Evolutionary conservation across 2,113 vertebrate species (phyloP).

Genomic region (Columbina picui): DNA sequence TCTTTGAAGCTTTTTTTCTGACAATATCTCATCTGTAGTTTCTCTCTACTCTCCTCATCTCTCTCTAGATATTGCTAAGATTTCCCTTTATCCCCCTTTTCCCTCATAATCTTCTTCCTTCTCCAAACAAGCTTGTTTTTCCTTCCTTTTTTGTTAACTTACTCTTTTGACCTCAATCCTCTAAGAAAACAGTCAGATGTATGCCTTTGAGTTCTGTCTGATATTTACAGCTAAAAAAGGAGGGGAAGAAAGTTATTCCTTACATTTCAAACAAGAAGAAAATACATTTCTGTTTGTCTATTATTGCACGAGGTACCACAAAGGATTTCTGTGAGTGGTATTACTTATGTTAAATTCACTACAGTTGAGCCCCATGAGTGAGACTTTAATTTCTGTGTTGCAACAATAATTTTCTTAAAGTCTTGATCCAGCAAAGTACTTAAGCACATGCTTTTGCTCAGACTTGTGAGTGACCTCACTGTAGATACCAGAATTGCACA

Average conservation of each 20-base stretch:
- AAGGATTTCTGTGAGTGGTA: background rate
- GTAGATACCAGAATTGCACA: background rate
- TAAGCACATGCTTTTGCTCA: constrained; percentile 5
- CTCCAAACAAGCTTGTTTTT: background rate
- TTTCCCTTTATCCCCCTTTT: background rate
- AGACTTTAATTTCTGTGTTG: background rate
- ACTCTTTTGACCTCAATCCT: background rate
- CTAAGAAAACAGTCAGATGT: background rate
- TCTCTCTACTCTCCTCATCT: background rate
- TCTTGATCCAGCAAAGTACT: background rate
- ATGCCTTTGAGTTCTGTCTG: background rate
- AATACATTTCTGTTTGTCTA: background rate
- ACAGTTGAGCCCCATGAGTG: background rate
- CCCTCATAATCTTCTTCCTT: background rate
- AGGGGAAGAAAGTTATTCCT: background rate
- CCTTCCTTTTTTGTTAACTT: background rate
- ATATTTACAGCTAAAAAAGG: background rate
- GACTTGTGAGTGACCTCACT: constrained; percentile 15
- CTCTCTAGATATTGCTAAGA: background rate
- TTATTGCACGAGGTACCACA: background rate
- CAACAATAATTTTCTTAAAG: constrained; percentile 4
- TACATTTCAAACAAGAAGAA: background rate
- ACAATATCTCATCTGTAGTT: background rate
- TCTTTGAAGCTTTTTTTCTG: background rate
- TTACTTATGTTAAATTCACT: background rate